Percentiles rank a stretch among this genome's conserved stretches.
Evolutionary conservation across 2,888 invertebrate genomes (phyloP).

Genomic region (Lochmaea capreae): DNA sequence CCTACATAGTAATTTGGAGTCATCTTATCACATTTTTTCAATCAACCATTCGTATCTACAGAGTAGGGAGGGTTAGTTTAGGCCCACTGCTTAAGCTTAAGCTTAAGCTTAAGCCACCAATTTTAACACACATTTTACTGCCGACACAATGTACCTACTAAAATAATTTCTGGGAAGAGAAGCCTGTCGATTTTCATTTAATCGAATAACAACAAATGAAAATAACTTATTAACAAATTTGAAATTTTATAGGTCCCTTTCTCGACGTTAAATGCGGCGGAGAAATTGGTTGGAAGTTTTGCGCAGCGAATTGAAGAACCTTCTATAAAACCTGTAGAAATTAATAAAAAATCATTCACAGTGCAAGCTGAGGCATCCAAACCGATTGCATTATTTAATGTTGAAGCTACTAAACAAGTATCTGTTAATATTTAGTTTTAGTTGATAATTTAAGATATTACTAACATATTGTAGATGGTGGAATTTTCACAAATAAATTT

Average conservation of each 20-base stretch:
- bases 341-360: conserved; percentile 14
- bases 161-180: too few species aligned
- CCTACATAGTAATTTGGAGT: too few species aligned
- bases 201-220: background rate
- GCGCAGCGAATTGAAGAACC: conserved; percentile 57
- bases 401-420: background rate
- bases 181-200: too few species aligned
- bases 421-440: background rate
- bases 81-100: too few species aligned
- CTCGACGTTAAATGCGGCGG: conserved; percentile 75
- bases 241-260: conserved; percentile 73
- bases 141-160: too few species aligned
- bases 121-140: too few species aligned
- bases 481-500: background rate
- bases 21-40: too few species aligned
- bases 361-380: background rate
- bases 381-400: background rate
- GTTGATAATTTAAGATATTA: background rate
- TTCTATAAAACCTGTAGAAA: conserved; percentile 53
- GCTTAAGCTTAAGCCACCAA: too few species aligned
- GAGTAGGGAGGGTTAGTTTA: too few species aligned
- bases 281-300: conserved; percentile 72
- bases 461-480: background rate
- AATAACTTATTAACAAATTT: background rate
- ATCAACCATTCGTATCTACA: too few species aligned